A percentile compares a stretch with the other conserved stretches of the same genome.
These are phyloP conservation scores for Pogonophryne albipinna DNA, from an alignment of 2,797 vertebrate genomes.

Conservation along the genomic window DNA sequence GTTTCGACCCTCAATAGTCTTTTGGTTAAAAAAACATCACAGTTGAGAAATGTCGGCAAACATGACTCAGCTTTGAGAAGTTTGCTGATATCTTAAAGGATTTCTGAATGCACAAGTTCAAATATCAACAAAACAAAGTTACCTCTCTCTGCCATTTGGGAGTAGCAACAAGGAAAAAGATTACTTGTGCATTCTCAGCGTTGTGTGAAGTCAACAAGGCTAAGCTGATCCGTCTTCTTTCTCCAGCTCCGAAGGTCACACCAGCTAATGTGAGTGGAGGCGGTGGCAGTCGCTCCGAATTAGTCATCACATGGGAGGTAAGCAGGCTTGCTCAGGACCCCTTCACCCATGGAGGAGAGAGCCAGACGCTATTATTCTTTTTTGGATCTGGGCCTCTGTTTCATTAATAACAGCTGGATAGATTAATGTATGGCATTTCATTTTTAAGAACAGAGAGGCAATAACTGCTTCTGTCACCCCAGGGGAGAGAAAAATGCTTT, in stretches of 20 bases:
- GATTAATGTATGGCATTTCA: constrained; percentile 81
- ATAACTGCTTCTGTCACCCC: constrained; percentile 81
- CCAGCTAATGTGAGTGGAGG: constrained; percentile 97
- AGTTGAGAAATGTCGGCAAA: neutral
- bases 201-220: constrained; percentile 44
- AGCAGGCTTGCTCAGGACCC: constrained; percentile 67
- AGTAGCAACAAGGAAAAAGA: constrained; percentile 21
- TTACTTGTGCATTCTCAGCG: constrained; percentile 21
- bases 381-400: constrained; percentile 64
- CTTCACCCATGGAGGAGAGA: constrained; percentile 60
- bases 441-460: constrained; percentile 80
- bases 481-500: constrained; percentile 75
- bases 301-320: constrained; percentile 99
- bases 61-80: neutral
- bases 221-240: constrained; percentile 71
- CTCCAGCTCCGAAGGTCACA: constrained; percentile 94
- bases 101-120: constrained; percentile 13
- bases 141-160: neutral
- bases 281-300: constrained; percentile 96
- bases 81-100: constrained; percentile 15
- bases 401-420: constrained; percentile 78
- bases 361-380: constrained; percentile 73
- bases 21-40: neutral
- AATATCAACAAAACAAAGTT: constrained; percentile 8
- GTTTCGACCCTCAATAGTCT: neutral